Percentiles rank a stretch among this genome's conserved stretches.
These are phyloP conservation scores for Anas platyrhynchos DNA, from an alignment of 2,113 vertebrate species.

Conservation along the genomic window DNA sequence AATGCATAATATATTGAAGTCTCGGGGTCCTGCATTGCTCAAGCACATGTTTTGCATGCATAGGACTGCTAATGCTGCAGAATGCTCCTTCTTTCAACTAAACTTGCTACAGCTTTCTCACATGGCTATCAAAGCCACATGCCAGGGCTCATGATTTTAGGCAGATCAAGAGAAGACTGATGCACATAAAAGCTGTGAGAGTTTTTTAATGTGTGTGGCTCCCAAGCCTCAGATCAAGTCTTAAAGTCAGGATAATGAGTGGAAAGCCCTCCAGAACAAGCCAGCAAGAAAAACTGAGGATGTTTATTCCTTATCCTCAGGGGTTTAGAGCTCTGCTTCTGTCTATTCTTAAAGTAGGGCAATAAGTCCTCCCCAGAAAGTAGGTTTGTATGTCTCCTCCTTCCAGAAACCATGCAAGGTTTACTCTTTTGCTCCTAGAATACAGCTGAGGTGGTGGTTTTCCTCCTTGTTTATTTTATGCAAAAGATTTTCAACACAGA, in stretches of 20 bases:
- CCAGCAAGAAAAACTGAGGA: not conserved
- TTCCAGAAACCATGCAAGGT: not conserved
- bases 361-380: not conserved
- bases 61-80: not conserved
- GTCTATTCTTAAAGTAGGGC: not conserved
- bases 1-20: not conserved
- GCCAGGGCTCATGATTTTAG: not conserved
- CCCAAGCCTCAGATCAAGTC: not conserved
- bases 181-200: not conserved
- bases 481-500: not conserved
- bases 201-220: not conserved
- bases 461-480: not conserved
- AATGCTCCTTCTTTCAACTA: not conserved
- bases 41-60: not conserved
- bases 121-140: not conserved
- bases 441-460: not conserved
- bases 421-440: constrained; percentile 1
- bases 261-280: not conserved
- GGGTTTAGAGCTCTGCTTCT: not conserved
- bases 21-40: not conserved
- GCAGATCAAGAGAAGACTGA: not conserved
- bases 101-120: not conserved
- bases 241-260: not conserved
- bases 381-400: not conserved
- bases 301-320: not conserved